Conservation (phyloP, 2,113 vertebrate genomes). For the Laterallus jamaicensis region DNA sequence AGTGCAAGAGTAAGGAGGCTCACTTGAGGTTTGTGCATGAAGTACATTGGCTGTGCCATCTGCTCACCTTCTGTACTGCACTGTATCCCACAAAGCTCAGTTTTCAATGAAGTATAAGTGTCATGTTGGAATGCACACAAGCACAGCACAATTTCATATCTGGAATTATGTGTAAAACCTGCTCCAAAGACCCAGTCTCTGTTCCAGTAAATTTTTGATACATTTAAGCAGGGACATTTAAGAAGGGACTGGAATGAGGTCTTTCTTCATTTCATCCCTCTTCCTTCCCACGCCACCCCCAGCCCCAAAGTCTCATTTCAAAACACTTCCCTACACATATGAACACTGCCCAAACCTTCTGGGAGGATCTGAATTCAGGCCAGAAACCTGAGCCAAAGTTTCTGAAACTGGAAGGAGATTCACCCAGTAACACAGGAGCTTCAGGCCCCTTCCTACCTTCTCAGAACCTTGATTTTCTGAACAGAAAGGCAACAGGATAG, state of each 20-base stretch:
- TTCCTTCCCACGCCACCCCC: background rate
- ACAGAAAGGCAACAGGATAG: background rate
- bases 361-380: background rate
- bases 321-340: background rate
- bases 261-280: background rate
- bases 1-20: background rate
- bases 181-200: background rate
- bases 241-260: background rate
- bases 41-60: background rate
- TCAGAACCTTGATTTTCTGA: background rate
- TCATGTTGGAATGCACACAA: background rate
- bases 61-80: background rate
- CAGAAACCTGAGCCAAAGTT: background rate
- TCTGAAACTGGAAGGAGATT: background rate
- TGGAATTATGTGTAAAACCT: background rate
- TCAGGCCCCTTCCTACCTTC: background rate
- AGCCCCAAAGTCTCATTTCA: background rate
- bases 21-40: background rate
- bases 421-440: accelerated
- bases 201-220: background rate
- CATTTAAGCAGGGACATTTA: background rate
- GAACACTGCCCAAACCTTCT: background rate
- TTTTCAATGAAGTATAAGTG: background rate
- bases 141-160: background rate
- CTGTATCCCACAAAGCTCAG: background rate